Base-by-base conservation (phyloP, 2,113 vertebrate species). In the Oophaga pumilio region DNA sequence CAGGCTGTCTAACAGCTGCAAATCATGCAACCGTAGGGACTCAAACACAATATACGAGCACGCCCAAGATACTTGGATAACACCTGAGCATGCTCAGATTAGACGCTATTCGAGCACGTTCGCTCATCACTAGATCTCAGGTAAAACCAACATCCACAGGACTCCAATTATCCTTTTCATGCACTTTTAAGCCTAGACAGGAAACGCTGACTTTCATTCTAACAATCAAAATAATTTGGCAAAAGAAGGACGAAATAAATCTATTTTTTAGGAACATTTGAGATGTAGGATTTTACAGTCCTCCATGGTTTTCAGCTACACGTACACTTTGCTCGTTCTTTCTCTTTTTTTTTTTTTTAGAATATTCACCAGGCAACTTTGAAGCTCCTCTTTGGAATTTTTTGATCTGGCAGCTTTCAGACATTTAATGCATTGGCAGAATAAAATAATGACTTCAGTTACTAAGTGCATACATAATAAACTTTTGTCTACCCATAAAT, bases 401-500 rank as follows among this genome's bases (percentile, higher is more conserved):
- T 84, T 62, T 83, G 81, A 88, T 62, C 26, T 88, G 87, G 87
- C 87, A 88, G 79, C 57, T 43, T 22, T 52, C 49, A 76, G 71
- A 22, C 73, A 83, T 76, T 83, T 84, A 88, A 88, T 88, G 43
- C 80, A 53, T 84, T 84, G 87, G 57, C 87, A 84, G 71, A 62
- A 68, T 84, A 77, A 88, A 76, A 84, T 76, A 88, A 88, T 88
- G 81, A 88, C 87, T 84, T 84, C 87, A 88, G 71, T 68, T 84
- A 66, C 80, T 87, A 84, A 88, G 87, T 77, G 73, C 87, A 88
- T 83, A 83, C 71, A 88, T 88, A 84, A 88, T 88, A 88, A 83
- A 64, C 56, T 83, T 43, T 69, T 59, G 59, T 82, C 43, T 88
- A 66, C 57, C 80, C 81, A 88, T 88, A 88, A 88, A 88, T 88